Base-by-base conservation (phyloP, 2,113 vertebrate species). In the pig (Sus scrofa) region DNA sequence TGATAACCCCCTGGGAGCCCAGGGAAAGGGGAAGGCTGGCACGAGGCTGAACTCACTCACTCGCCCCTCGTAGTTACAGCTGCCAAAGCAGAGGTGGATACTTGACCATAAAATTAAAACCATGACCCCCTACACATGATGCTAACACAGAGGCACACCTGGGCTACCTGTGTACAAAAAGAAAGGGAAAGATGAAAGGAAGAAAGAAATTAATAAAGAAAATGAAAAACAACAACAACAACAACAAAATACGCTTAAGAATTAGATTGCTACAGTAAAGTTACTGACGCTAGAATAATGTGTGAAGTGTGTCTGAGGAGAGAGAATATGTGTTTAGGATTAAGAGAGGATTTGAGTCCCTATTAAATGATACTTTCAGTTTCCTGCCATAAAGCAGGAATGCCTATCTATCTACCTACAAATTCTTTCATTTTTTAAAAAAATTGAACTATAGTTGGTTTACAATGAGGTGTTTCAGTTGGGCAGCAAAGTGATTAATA, bases 21-120 rank as follows among this genome's bases (percentile, higher is more conserved):
- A 10, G 15, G 19, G 30, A 26, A 11, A 11, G 6, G 3, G 2
- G 22, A 68, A 22, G 19, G 34, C 12, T n/a, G 74, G 24, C 20
- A 19, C 2, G 5, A 37, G 27, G 18, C 13, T 91, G 65, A 63
- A 26, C 50, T 81, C 2, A 0, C 20, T 83, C 10, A 13, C 12
- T 67, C 13, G 0, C 9, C 13, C 39, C 27, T 78, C 0, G 0
- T 89, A 0, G 8, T 39, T 93, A 54, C 19, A 81, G 10, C 27
- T 65, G 52, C 30, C 26, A 7, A 27, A 30, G 32, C 27, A n/a
- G 6, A 68, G 24, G 24, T 27, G 13, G 22, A 6, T 90, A n/a
- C 77, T 24, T 94, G 78, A 52, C 18, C 54, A 50, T 39, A 22
- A 65, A 77, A 83, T 54, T 78, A 39, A 94, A 92, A 62, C 1